phyloP scores from a whole-genome alignment of 2,888 invertebrate genomes.

The Drosophila neotestacea region DNA sequence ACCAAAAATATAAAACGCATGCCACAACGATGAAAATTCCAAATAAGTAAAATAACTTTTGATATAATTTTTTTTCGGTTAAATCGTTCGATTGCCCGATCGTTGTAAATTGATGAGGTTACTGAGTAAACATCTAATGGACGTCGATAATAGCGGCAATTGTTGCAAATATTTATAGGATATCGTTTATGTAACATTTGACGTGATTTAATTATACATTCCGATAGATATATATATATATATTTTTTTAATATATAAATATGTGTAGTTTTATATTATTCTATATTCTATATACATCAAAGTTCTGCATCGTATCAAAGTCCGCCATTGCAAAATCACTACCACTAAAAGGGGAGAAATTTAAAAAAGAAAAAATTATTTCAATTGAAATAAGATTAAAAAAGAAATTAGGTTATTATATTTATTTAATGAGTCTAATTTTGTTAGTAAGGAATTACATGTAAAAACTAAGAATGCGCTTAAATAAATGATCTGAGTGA shows the following conservation, averaged over 20 bases:
- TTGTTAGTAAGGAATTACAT: constrained; percentile 33
- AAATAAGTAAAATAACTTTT: constrained; percentile 51
- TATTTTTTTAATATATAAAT: constrained; percentile 31
- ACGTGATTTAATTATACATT: constrained; percentile 34
- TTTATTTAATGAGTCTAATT: constrained; percentile 28
- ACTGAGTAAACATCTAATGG: constrained; percentile 55
- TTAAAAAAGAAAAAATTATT: constrained; percentile 50
- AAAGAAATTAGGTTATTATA: constrained; percentile 10
- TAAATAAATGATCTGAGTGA: constrained; percentile 6
- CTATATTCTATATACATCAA: constrained; percentile 61
- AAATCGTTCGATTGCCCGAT: constrained; percentile 33
- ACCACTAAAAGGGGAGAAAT: constrained; percentile 63
- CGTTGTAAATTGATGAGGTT: constrained; percentile 36
- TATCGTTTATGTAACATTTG: constrained; percentile 46
- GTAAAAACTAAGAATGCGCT: constrained; percentile 22
- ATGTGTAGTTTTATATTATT: constrained; percentile 32
- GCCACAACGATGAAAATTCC: constrained; percentile 66
- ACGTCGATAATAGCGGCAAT: constrained; percentile 58
- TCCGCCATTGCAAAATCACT: constrained; percentile 78
- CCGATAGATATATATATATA: constrained; percentile 19
- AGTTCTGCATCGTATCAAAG: constrained; percentile 73
- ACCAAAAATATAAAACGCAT: constrained; percentile 71
- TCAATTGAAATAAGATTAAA: constrained; percentile 33
- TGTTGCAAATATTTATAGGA: constrained; percentile 44
- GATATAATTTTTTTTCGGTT: constrained; percentile 31